phyloP scores from a whole-genome alignment of 1,140 invertebrate genomes.

The Olivierus martensii region DNA sequence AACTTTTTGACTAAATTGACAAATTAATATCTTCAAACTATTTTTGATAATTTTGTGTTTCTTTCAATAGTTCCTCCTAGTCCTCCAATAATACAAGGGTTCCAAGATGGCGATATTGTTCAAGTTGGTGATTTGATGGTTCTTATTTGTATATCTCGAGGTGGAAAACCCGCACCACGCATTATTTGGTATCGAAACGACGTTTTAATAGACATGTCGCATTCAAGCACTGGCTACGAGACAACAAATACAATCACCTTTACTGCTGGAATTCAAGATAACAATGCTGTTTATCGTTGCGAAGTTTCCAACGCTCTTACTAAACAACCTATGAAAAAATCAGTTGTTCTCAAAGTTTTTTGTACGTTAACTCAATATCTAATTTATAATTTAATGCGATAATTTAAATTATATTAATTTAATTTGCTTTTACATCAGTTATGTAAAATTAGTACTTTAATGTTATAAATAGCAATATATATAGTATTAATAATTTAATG shows the following conservation, averaged over 20 bases:
- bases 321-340: conserved; percentile 55
- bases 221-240: conserved; percentile 54
- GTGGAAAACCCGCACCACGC: conserved; percentile 63
- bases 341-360: conserved; percentile 39
- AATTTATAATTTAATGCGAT: no score
- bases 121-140: conserved; percentile 68
- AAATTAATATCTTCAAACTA: no score
- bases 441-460: no score
- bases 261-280: conserved; percentile 68
- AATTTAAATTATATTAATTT: no score
- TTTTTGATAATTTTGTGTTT: background rate
- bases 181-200: conserved; percentile 29
- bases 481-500: no score
- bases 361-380: no score
- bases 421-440: no score
- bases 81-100: conserved; percentile 75
- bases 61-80: conserved; percentile 69
- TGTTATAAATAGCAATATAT: no score
- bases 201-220: conserved; percentile 44
- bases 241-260: conserved; percentile 75
- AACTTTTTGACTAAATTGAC: no score
- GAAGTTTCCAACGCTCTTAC: conserved; percentile 84
- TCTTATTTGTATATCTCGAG: conserved; percentile 76
- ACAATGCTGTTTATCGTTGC: conserved; percentile 81
- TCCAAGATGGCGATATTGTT: conserved; percentile 59